Evolutionary conservation across 2,797 vertebrate genomes (phyloP).

Genomic region (Thalassophryne amazonica): DNA sequence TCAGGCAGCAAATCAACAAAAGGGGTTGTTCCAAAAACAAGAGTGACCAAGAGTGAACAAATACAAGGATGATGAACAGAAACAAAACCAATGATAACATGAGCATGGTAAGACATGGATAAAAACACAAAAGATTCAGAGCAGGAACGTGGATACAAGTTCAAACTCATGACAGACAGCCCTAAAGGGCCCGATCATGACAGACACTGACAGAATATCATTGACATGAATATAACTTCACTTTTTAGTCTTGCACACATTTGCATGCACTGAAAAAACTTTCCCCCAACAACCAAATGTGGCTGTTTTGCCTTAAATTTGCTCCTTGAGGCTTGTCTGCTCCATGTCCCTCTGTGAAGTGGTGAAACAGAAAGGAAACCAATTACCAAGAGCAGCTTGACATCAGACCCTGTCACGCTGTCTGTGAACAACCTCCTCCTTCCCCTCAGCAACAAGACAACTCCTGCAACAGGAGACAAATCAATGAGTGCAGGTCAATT

Average conservation of each 20-base stretch:
- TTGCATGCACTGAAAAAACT: too few relatives aligned
- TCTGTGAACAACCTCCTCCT: slow-evolving; percentile 31
- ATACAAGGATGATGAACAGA: too few relatives aligned
- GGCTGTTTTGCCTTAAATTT: slow-evolving; percentile 18
- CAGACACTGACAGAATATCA: too few relatives aligned
- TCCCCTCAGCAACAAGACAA: slow-evolving; percentile 29
- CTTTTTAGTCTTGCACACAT: background rate
- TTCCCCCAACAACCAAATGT: slow-evolving; percentile 20
- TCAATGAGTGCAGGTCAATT: slow-evolving; percentile 49
- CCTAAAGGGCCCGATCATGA: too few relatives aligned
- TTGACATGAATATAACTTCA: too few relatives aligned
- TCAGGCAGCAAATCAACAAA: too few relatives aligned
- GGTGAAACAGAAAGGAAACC: slow-evolving; percentile 43
- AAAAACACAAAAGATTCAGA: too few relatives aligned
- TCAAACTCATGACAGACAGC: slow-evolving; percentile 1
- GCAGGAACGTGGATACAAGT: too few relatives aligned
- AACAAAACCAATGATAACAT: too few relatives aligned
- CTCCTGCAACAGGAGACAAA: slow-evolving; percentile 34
- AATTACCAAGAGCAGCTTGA: slow-evolving; percentile 53
- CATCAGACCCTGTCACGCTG: slow-evolving; percentile 42
- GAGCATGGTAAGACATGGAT: too few relatives aligned
- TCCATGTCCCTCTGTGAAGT: slow-evolving; percentile 12
- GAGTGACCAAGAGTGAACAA: too few relatives aligned
- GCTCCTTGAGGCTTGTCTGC: slow-evolving; percentile 27
- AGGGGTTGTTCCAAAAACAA: too few relatives aligned